Base-by-base conservation (phyloP, 2,113 vertebrate genomes). In the Thinocorus orbignyianus region DNA sequence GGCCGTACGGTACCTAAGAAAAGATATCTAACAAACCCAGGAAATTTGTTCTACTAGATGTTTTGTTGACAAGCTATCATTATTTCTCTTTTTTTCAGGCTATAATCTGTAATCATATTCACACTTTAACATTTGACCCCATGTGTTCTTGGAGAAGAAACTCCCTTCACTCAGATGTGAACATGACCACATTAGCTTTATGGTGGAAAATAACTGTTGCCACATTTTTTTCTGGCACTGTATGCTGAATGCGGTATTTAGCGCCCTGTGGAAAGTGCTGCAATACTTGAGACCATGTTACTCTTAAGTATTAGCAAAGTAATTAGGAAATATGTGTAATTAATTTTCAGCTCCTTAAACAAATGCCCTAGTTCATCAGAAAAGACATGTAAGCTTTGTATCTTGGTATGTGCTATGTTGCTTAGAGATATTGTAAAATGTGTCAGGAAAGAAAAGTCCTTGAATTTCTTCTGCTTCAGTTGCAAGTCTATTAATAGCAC, bases 401-500 rank as follows among this genome's bases (percentile, higher is more conserved):
- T 74, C 72, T 94, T 93, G 64, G 94, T 94, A 78, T 88, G 13
- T 85, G 58, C 69, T 66, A 12, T 93, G 49, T 90, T 96, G 83
- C 93, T 96, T 57, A 54, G 54, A 86, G 89, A 94, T 86, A 73
- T 3, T 90, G 44, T 90, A 96, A 95, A 96, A 96, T 90, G 93
- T 92, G 88, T 81, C 86, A 91, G 77, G 54, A 94, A 93, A 69
- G 91, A 93, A 95, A 93, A 91, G 91, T 86, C 95, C 95, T 97
- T 98, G 95, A 91, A 93, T 96, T 97, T 96, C 81, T 93, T 97
- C 90, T 97, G 95, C 92, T 98, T 96, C 85, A 78, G 79, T 95
- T 94, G 95, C 66, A 96, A 97, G 69, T 94, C 94, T 98, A 95
- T 97, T 97, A 97, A 97, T 97, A 97, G 94, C 95, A 93, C 86